Base-by-base conservation (phyloP, 1,140 invertebrate genomes). In the Caerostris darwini region DNA sequence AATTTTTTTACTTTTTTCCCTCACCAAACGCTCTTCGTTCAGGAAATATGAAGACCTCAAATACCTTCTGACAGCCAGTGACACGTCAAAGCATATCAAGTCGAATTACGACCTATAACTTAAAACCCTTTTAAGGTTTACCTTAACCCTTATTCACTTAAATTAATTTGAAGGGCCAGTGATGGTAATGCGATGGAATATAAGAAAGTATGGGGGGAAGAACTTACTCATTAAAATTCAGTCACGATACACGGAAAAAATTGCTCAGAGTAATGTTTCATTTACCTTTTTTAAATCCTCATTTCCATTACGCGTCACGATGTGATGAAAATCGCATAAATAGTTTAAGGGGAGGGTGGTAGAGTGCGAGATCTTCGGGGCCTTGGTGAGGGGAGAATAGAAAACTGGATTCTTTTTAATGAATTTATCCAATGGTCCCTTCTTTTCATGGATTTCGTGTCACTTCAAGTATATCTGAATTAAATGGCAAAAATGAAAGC, bases 241-340 rank as follows among this genome's bases (percentile, higher is more conserved):
- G 61, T 89, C 87, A 89, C 87, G 87, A 89, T 69, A 19, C 64
- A 57, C 3, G n/a, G 34, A 50, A 10, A 12, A 89, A 87, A 14
- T 89, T 89, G 50, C 87, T 61, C 59, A 67, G 87, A 64, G 87
- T 89, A 69, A 89, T 71, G 64, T 89, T 89, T 89, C 87, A 89
- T 89, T 89, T 89, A 71, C 87, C 61, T 71, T 89, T 89, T 89
- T 69, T 67, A 89, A 89, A 89, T 61, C 61, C 87, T 89, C 87
- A 89, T 89, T 89, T 89, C 87, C 87, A 89, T 89, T 89, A 89
- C 87, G 8, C 54, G 87, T 89, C 61, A 89, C 87, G 87, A 89
- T 89, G 87, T 89, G 87, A 54, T 89, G 54, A 89, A 89, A 69
- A 54, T 89, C 87, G 64, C 59, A 64, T 89, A 71, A 89, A 89